Conservation (phyloP, 2,888 invertebrate species). For the Vanessa cardui region DNA sequence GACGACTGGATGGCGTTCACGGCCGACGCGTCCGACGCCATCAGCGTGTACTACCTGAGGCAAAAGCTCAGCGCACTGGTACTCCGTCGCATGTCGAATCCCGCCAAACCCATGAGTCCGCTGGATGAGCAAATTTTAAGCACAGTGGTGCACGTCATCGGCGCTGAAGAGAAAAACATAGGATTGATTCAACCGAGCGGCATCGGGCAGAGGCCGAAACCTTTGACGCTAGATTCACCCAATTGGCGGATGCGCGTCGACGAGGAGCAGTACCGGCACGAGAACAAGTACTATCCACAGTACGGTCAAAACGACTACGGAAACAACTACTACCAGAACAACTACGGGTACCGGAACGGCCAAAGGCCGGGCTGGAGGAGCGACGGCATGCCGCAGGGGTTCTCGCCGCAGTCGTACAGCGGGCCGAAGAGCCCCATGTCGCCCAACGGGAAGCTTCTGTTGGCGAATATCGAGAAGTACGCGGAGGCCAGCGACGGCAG, state of each 20-base stretch:
- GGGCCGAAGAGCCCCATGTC: slow-evolving; percentile 68
- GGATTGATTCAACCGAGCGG: slow-evolving; percentile 88
- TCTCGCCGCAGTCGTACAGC: slow-evolving; percentile 55
- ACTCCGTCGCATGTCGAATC: slow-evolving; percentile 83
- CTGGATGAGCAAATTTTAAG: slow-evolving; percentile 87
- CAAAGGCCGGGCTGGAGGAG: slow-evolving; percentile 55
- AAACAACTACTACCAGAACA: slow-evolving; percentile 54
- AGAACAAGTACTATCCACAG: slow-evolving; percentile 54
- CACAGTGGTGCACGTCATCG: slow-evolving; percentile 86
- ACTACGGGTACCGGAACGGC: slow-evolving; percentile 55
- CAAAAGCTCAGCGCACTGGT: slow-evolving; percentile 89
- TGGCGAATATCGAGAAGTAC: slow-evolving; percentile 72
- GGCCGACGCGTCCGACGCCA: slow-evolving; percentile 85
- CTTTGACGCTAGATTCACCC: slow-evolving; percentile 83
- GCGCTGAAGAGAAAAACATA: slow-evolving; percentile 87
- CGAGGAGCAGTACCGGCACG: slow-evolving; percentile 58
- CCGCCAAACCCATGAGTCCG: slow-evolving; percentile 80
- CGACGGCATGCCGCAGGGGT: slow-evolving; percentile 53
- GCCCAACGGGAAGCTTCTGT: slow-evolving; percentile 63
- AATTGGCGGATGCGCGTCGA: slow-evolving; percentile 64
- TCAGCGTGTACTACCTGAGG: slow-evolving; percentile 85
- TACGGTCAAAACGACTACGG: slow-evolving; percentile 55
- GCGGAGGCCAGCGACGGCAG: slow-evolving; percentile 51
- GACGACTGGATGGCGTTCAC: slow-evolving; percentile 90
- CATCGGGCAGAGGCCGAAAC: slow-evolving; percentile 89